A percentile compares a stretch with the other conserved stretches of the same genome.
Conservation (phyloP, 2,113 vertebrate species). For the Nothoprocta pentlandii region DNA sequence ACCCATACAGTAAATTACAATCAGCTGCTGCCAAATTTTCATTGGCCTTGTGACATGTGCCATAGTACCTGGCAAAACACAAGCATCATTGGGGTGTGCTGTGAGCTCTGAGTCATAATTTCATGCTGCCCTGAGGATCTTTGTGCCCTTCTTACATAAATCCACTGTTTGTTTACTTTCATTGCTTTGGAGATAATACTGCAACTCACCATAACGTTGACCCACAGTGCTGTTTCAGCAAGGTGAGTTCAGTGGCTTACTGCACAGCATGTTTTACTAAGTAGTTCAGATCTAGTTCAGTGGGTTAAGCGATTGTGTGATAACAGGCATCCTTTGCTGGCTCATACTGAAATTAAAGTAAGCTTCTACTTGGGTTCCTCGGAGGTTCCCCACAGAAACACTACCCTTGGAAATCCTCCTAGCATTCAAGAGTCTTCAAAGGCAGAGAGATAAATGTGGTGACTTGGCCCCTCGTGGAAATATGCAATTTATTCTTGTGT, state of each 20-base stretch:
- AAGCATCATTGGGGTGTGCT: slow-evolving; percentile 3
- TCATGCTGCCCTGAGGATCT: slow-evolving; percentile 19
- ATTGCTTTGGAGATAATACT: slow-evolving; percentile 56
- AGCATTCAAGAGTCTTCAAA: neutral
- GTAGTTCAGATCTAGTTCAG: slow-evolving; percentile 55
- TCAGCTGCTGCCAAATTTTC: neutral
- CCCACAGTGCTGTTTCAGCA: slow-evolving; percentile 26
- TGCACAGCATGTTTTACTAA: neutral
- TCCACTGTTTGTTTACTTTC: slow-evolving; percentile 52
- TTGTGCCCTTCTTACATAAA: slow-evolving; percentile 62
- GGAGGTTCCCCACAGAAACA: neutral
- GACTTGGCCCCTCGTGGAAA: neutral
- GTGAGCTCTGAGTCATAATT: slow-evolving; percentile 35
- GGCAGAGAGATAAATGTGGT: neutral
- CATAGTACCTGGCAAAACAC: neutral
- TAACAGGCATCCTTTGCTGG: neutral
- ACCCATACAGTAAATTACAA: neutral
- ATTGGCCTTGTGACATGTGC: neutral
- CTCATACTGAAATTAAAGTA: neutral
- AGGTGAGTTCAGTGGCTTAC: slow-evolving; percentile 45
- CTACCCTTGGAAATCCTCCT: neutral
- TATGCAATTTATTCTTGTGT: neutral
- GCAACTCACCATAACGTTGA: neutral
- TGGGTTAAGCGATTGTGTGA: slow-evolving; percentile 5
- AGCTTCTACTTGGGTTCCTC: neutral